Conservation (phyloP, 2,888 invertebrate genomes). For the Rhagium mordax region DNA sequence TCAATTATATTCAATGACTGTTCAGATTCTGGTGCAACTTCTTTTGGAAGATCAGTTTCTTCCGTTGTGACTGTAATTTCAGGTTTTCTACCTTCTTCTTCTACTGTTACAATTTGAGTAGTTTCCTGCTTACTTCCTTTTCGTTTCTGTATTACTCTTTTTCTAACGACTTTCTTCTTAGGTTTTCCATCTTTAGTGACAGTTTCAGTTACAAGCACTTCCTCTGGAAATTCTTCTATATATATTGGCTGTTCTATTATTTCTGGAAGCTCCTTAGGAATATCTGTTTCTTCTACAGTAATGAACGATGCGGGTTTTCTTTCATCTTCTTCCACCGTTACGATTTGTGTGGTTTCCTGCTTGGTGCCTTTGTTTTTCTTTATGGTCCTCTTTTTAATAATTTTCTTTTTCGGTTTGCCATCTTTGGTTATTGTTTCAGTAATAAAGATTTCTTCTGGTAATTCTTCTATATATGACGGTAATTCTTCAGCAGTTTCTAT, state of each 20-base stretch:
- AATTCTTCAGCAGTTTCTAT: constrained; percentile 49
- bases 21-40: constrained; percentile 43
- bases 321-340: constrained; percentile 65
- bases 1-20: constrained; percentile 59
- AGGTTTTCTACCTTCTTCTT: neutral
- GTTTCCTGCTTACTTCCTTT: neutral
- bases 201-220: constrained; percentile 55
- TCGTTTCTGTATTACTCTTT: constrained; percentile 66
- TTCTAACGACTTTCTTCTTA: constrained; percentile 55
- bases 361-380: constrained; percentile 68
- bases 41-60: constrained; percentile 60
- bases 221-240: constrained; percentile 57
- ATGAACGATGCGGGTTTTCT: constrained; percentile 67
- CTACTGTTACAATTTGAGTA: neutral
- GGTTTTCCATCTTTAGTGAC: constrained; percentile 66
- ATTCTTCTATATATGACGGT: constrained; percentile 47
- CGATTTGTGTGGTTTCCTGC: constrained; percentile 59
- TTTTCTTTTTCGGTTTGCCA: constrained; percentile 59
- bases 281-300: constrained; percentile 58
- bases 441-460: constrained; percentile 53
- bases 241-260: constrained; percentile 30
- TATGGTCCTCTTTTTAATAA: constrained; percentile 65
- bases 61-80: constrained; percentile 55
- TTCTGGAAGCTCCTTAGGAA: constrained; percentile 45
- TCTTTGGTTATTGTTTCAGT: constrained; percentile 64